Percentiles rank a stretch among this genome's conserved stretches.
These are phyloP conservation scores for Onychomys torridus DNA, from an alignment of 2,797 vertebrate genomes.

Conservation along the genomic window DNA sequence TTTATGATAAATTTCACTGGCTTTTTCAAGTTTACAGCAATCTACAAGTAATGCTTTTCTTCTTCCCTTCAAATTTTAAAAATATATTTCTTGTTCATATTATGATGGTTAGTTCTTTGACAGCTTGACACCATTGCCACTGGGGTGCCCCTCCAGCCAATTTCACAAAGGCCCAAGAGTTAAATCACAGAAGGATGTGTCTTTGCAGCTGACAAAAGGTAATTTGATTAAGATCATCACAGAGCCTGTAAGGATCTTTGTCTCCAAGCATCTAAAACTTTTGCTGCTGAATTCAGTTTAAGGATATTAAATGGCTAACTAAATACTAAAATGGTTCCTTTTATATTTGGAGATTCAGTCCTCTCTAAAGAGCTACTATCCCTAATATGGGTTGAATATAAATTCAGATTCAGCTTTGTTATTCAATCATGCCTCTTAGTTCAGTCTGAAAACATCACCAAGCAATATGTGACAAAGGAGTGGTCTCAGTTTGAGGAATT, in stretches of 20 bases:
- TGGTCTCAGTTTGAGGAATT: neutral
- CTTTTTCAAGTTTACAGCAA: constrained; percentile 41
- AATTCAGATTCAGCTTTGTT: constrained; percentile 37
- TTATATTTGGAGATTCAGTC: constrained; percentile 11
- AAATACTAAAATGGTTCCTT: constrained; percentile 64
- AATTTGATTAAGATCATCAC: constrained; percentile 54
- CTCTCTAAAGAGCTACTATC: constrained; percentile 45
- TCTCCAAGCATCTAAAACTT: constrained; percentile 50
- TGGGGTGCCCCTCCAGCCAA: neutral
- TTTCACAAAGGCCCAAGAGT: constrained; percentile 46
- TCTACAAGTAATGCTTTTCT: constrained; percentile 11
- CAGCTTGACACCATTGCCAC: constrained; percentile 40
- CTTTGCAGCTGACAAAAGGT: constrained; percentile 26
- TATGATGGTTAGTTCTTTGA: constrained; percentile 41
- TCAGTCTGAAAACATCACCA: constrained; percentile 34
- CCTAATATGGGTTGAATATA: constrained; percentile 43
- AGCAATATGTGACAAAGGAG: neutral
- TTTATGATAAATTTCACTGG: constrained; percentile 18
- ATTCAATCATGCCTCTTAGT: constrained; percentile 16
- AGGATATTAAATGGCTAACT: constrained; percentile 54
- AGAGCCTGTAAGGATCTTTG: constrained; percentile 15
- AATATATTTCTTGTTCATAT: constrained; percentile 41
- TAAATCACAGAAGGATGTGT: constrained; percentile 37
- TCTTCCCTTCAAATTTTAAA: neutral
- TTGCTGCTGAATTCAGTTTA: constrained; percentile 41